These are phyloP conservation scores for Rhyacophila evoluta DNA, from an alignment of 2,888 invertebrate species.

Conservation along the genomic window DNA sequence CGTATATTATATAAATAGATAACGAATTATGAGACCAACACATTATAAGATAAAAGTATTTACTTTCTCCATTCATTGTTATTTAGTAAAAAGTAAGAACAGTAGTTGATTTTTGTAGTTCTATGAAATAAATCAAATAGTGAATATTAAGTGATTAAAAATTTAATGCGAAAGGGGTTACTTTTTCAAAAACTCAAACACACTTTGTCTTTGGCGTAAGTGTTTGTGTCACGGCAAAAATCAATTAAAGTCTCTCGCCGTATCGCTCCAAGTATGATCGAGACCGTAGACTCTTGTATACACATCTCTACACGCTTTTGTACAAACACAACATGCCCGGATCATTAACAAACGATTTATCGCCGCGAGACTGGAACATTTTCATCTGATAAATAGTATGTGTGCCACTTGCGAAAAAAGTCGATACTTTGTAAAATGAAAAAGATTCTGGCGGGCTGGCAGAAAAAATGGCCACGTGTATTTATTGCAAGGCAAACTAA, in stretches of 20 bases:
- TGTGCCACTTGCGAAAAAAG: conserved; percentile 5
- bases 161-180: neutral
- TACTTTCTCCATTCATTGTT: too few relatives aligned
- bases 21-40: too few relatives aligned
- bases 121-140: too few relatives aligned
- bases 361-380: neutral
- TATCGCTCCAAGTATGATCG: neutral
- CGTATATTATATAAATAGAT: too few relatives aligned
- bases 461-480: too few relatives aligned
- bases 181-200: neutral
- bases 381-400: neutral
- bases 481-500: too few relatives aligned
- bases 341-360: neutral
- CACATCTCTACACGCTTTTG: too few relatives aligned
- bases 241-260: neutral
- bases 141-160: neutral
- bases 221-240: conserved; percentile 1
- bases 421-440: neutral
- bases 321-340: neutral
- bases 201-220: neutral
- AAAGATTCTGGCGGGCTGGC: neutral
- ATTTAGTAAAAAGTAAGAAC: too few relatives aligned
- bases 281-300: neutral
- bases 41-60: too few relatives aligned
- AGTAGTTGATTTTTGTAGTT: too few relatives aligned